Base-by-base conservation (phyloP, 2,113 vertebrate species). In the Probosciger aterrimus region DNA sequence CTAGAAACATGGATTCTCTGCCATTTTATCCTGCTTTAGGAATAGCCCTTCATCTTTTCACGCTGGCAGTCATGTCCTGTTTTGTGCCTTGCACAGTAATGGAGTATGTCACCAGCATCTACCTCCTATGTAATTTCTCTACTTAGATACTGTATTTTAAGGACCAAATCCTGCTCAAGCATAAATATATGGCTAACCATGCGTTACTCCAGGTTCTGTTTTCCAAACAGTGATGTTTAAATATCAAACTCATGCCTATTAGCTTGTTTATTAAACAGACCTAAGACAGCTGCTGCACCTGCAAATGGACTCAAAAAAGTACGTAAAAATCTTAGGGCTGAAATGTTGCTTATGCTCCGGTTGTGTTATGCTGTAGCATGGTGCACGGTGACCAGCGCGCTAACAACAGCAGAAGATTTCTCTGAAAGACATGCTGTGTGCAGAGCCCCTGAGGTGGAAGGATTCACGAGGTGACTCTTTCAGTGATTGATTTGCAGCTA, bases 351-450 rank as follows among this genome's bases (percentile, higher is more conserved):
- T 62, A 55, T 1, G 3, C 22, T 73, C 10, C 28, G 12, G 18
- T 18, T 76, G n/a, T 18, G 4, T 49, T 55, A 43, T 1, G 17
- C 55, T 65, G 25, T 13, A 75, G 37, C 60, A 84, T 1, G 12
- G n/a, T 24, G 14, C 27, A 31, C 3, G 1, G 49, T 13, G 31
- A 57, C 7, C 30, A 41, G 30, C 0, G 1, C 24, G 30, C 23
- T 77, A 88, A 31, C 67, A 77, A 37, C 46, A 30, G 31, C 3
- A 11, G 55, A 60, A 28, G 41, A 37, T 37, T 90, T 50, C 44
- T 57, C 37, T 65, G 31, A 64, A 88, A 78, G 41, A 62, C 86
- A 67, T 17, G 24, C 31, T 41, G 35, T 6, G 17, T 83, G 28
- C 47, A 82, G 65, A 85, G 37, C 31, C 12, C 27, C 53, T 20